Percentiles rank a stretch among this genome's conserved stretches.
Evolutionary conservation across 2,888 invertebrate genomes (phyloP).

Genomic region (Hypena proboscidalis): DNA sequence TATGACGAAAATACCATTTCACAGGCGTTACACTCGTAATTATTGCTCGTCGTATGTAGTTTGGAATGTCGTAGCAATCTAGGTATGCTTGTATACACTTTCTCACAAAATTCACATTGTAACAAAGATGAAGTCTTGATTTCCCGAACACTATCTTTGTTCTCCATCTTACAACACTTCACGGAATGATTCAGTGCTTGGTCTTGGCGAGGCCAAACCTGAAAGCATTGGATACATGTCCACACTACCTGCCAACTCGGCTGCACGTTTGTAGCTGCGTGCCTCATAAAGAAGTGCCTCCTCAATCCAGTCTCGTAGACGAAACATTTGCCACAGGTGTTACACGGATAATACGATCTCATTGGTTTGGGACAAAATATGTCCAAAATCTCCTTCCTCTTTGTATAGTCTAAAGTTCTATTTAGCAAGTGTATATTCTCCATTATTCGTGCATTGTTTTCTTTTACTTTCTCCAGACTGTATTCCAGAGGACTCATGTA

Average conservation of each 20-base stretch:
- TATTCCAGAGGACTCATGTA: conserved; percentile 68
- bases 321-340: conserved; percentile 77
- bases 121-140: conserved; percentile 76
- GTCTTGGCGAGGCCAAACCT: conserved; percentile 77
- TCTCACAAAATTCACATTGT: conserved; percentile 81
- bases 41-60: conserved; percentile 86
- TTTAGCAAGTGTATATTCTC: conserved; percentile 79
- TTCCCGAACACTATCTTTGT: conserved; percentile 62
- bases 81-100: conserved; percentile 77
- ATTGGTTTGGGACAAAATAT: conserved; percentile 64
- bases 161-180: conserved; percentile 64
- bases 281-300: conserved; percentile 70
- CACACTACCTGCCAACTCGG: conserved; percentile 79
- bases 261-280: conserved; percentile 60
- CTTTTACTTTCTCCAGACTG: conserved; percentile 76
- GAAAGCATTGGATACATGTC: conserved; percentile 79
- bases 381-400: conserved; percentile 74
- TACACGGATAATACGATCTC: conserved; percentile 70
- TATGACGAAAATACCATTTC: conserved; percentile 67
- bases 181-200: conserved; percentile 67
- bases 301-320: conserved; percentile 77
- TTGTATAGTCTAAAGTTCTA: conserved; percentile 74
- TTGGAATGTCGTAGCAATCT: conserved; percentile 72
- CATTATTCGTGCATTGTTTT: conserved; percentile 80
- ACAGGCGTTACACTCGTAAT: conserved; percentile 87